A percentile compares a stretch with the other conserved stretches of the same genome.
Conservation (phyloP, 1,140 invertebrate species). For the Aphis craccivora region DNA sequence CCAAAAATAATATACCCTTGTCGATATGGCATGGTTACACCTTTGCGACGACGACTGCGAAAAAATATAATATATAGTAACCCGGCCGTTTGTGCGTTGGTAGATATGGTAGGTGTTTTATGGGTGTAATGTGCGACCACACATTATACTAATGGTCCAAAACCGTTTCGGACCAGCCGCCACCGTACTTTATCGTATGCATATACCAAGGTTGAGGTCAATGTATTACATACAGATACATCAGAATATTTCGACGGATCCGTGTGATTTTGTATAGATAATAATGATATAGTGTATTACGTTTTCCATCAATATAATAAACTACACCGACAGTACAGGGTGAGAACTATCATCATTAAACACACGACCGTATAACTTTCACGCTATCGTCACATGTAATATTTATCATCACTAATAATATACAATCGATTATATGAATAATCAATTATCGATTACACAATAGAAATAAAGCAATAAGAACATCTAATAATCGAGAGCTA, state of each 20-base stretch:
- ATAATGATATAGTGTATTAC: background rate
- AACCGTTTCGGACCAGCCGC: background rate
- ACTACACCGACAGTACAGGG: background rate
- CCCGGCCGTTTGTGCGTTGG: constrained; percentile 13
- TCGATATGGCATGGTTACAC: background rate
- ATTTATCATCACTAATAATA: background rate
- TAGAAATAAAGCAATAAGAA: background rate
- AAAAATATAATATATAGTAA: constrained; percentile 9
- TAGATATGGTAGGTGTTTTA: background rate
- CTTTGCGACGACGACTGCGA: background rate
- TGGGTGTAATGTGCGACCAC: background rate
- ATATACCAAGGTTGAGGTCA: constrained; percentile 18
- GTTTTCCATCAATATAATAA: background rate
- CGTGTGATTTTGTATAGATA: background rate
- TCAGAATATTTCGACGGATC: background rate
- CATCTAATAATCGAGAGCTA: background rate
- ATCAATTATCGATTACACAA: background rate
- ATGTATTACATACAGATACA: background rate
- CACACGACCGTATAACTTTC: background rate
- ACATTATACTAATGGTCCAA: background rate
- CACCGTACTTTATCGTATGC: background rate
- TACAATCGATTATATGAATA: background rate
- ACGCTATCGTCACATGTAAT: background rate
- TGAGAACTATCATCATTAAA: background rate
- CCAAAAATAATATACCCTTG: constrained; percentile 45